Evolutionary conservation across 92 coral and sea anemone genomes (phyloP).

Genomic region (Epizoanthus rinbou): DNA sequence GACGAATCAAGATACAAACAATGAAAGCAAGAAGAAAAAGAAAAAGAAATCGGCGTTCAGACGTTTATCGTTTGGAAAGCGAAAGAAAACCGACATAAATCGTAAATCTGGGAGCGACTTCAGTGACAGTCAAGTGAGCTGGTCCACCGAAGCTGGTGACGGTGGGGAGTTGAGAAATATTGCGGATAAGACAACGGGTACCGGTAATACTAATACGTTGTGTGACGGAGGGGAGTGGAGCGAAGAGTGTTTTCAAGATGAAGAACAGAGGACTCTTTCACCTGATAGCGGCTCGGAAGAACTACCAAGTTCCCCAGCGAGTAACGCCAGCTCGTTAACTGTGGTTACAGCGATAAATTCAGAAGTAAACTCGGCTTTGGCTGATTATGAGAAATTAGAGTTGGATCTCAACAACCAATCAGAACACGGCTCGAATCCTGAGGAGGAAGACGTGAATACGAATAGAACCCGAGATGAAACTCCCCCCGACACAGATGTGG

Average conservation of each 20-base stretch:
- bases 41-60: constrained; percentile 33
- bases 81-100: constrained; percentile 8
- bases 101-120: neutral
- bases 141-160: constrained; percentile 1
- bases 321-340: constrained; percentile 21
- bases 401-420: neutral
- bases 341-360: constrained; percentile 4
- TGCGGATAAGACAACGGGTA: constrained; percentile 18
- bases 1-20: neutral
- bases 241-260: neutral
- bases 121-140: constrained; percentile 1
- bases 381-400: neutral
- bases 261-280: no score
- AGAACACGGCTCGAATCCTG: neutral
- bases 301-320: neutral
- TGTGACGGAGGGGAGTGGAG: neutral
- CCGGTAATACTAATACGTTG: neutral
- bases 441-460: neutral
- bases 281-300: neutral
- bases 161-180: neutral
- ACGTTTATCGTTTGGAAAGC: constrained; percentile 12
- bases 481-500: constrained; percentile 14
- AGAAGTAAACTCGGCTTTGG: neutral
- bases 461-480: neutral
- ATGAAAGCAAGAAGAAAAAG: neutral